A percentile compares a stretch with the other conserved stretches of the same genome.
phyloP scores from a whole-genome alignment of 2,888 invertebrate species.

The Quadriops clusia region DNA sequence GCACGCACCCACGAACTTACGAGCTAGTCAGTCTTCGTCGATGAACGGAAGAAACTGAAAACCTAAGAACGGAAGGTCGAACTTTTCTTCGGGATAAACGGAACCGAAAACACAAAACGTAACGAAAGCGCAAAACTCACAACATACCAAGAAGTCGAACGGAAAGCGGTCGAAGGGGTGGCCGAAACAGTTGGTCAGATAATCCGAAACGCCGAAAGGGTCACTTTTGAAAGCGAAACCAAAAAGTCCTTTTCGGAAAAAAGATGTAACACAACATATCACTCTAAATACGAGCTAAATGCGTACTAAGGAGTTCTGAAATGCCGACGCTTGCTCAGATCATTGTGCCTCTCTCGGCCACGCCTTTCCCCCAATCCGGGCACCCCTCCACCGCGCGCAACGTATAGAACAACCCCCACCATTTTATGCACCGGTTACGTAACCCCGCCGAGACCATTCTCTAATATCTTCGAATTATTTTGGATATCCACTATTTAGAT shows the following conservation, averaged over 20 bases:
- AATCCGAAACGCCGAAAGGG: slow-evolving; percentile 34
- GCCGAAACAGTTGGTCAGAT: slow-evolving; percentile 19
- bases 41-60: slow-evolving; percentile 10
- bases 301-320: slow-evolving; percentile 34
- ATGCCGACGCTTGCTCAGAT: slow-evolving; percentile 35
- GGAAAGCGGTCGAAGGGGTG: slow-evolving; percentile 13
- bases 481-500: no score
- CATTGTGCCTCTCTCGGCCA: slow-evolving; percentile 35
- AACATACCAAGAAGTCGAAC: no score
- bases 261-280: slow-evolving; percentile 40
- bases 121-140: no score
- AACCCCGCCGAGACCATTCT: slow-evolving; percentile 16
- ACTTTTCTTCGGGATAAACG: no score
- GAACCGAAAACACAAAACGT: no score
- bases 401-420: slow-evolving; percentile 9
- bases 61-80: slow-evolving; percentile 7
- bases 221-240: slow-evolving; percentile 38
- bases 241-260: slow-evolving; percentile 37
- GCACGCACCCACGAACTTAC: no score
- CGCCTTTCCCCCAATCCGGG: slow-evolving; percentile 34
- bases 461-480: slow-evolving; percentile 11
- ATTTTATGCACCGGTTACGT: slow-evolving; percentile 19
- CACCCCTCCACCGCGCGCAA: slow-evolving; percentile 18
- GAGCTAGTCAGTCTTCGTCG: no score
- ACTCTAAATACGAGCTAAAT: slow-evolving; percentile 39